Evolutionary conservation across 2,797 vertebrate genomes (phyloP), one percentile per base, ranked within the genome.

Genomic region (Salmo trutta): DNA sequence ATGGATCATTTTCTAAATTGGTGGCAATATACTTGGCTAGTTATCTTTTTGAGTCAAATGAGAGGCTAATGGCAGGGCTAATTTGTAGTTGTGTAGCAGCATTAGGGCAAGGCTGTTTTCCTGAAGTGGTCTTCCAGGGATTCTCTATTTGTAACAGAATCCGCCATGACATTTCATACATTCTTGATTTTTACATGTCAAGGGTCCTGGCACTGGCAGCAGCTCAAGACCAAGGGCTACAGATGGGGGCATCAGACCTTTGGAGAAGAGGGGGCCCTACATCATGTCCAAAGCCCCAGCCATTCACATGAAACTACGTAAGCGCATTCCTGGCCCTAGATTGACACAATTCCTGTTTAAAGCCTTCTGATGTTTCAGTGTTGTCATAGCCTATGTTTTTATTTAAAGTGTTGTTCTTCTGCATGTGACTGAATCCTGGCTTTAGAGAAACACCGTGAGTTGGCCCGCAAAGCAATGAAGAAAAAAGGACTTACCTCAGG

Each of bases 231-330:
- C 92, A 2, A 94, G 93, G 66, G 87, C 54, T 2, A 7, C 77
- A 2, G 94, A 94, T 79, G 93, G 86, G 75, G 84, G 84, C 53
- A 76, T 83, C 73, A 82, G 88, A 67, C 88, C 73, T 0, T 78
- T 95, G 83, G 96, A 98, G 90, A 99, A 97, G 84, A 95, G 94
- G 82, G 97, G 97, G 0, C 97, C 97, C 0, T 98, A 98, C 88
- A 92, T 96, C 90, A 94, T 98, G 96, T 93, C 92, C 86, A 96
- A 95, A 86, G 92, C 89, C 68, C 95, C 96, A 36, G 95, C 96
- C 36, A 87, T 98, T 82, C 97, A 97, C 77, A 91, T 94, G 88
- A 98, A 95, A 91, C 91, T 98, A 75, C 96, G 98, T 99, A 91
- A 96, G 97, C 89, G 14, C 68, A 36, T 74, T 41, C 24, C 19